phyloP scores from a whole-genome alignment of 2,113 vertebrate species.

The Micronisus gabar region DNA sequence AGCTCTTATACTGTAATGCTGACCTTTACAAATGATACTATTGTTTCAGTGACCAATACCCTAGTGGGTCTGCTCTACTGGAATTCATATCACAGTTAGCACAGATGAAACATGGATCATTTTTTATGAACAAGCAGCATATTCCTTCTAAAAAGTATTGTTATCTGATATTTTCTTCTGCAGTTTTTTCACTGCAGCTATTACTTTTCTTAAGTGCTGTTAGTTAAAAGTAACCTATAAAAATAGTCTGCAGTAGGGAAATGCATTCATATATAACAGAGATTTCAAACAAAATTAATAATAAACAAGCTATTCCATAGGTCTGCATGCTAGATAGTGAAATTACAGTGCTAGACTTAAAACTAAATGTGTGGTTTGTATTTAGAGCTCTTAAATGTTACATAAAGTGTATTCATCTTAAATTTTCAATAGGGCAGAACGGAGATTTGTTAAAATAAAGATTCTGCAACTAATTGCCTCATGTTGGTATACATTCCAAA shows the following conservation, averaged over 20 bases:
- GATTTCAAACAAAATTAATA: neutral
- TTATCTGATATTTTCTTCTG: neutral
- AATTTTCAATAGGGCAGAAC: neutral
- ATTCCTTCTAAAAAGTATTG: neutral
- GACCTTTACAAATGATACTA: neutral
- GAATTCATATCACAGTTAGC: neutral
- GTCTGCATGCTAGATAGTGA: neutral
- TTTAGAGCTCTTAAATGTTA: neutral
- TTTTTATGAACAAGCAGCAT: neutral
- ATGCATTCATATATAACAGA: neutral
- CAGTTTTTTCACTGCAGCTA: neutral
- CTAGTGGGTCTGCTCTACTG: neutral
- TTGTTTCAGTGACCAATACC: neutral
- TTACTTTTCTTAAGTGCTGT: neutral
- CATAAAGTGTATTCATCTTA: neutral
- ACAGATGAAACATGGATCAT: neutral
- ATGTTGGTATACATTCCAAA: neutral
- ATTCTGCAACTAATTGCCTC: neutral
- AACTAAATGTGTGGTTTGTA: neutral
- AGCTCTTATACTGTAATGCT: neutral
- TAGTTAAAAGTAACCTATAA: neutral
- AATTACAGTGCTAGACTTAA: neutral
- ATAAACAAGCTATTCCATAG: neutral
- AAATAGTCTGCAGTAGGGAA: neutral
- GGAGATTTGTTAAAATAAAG: neutral